Base-by-base conservation (phyloP, 2,888 invertebrate genomes). In the Esperia sulphurella region DNA sequence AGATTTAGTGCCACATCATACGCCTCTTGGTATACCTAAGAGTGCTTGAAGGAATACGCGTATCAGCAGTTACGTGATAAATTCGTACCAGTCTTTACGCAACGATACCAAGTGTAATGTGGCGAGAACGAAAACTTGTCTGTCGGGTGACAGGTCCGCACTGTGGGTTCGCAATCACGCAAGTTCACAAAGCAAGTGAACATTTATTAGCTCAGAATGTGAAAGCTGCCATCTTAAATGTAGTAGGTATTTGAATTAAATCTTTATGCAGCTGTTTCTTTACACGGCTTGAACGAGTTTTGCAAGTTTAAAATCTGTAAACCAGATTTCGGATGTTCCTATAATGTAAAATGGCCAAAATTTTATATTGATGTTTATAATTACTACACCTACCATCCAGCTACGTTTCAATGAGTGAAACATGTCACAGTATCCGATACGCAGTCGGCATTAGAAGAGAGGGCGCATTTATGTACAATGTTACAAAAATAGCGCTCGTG, bases 401-500 rank as follows among this genome's bases (percentile, higher is more conserved):
- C 41, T 5, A 53, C 48, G 41, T 51, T 49, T 46, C 53, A 57
- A 49, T 45, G 45, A 44, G 44, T 46, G 55, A 50, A 45, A 54
- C 55, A 62, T 59, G 60, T 62, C 60, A 55, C 56, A 52, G 51
- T 60, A 63, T 57, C 55, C 61, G 61, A 57, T 60, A 53, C 59
- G 57, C 61, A 56, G 31, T 55, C 52, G 58, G 65, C 66, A 72
- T 65, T 79, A 79, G 79, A 68, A 73, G 71, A 61, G 68, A 75
- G 71, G 67, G 68, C 75, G 75, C 65, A 61, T 78, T 78, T 73
- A 68, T 71, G 68, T 77, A 76, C 72, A 78, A 78, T 78, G 71
- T 65, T 65, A 71, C 72, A 82, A 73, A 86, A 82, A 87, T 88
- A 88, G 76, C 70, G 47, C 63, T 62, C 63, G 75, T 77, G 79